Evolutionary conservation across 2,113 vertebrate genomes (phyloP).

Genomic region (Meleagris gallopavo): DNA sequence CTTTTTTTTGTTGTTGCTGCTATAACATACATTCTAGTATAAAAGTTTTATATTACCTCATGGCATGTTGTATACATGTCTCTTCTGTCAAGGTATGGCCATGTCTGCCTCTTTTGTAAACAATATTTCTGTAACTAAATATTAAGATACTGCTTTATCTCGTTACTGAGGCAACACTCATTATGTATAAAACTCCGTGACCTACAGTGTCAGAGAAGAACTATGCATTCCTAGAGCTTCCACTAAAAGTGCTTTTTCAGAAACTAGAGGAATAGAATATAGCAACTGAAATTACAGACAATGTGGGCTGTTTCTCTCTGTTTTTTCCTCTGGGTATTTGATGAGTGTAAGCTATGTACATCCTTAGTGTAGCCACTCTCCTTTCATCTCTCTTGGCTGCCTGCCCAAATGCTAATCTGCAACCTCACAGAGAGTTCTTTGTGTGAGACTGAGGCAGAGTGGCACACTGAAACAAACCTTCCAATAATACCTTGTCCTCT

Average conservation of each 20-base stretch:
- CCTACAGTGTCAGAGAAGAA: neutral
- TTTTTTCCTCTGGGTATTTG: neutral
- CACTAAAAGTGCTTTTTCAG: neutral
- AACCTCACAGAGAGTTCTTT: constrained; percentile 66
- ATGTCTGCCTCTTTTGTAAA: neutral
- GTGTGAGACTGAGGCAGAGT: constrained; percentile 12
- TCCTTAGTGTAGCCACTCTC: constrained; percentile 44
- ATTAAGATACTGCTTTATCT: neutral
- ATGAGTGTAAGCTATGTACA: constrained; percentile 54
- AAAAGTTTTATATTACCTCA: neutral
- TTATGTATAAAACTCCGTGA: neutral
- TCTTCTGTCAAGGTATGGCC: neutral
- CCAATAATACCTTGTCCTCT: constrained; percentile 56
- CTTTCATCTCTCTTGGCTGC: constrained; percentile 64
- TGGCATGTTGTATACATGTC: neutral
- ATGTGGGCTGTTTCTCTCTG: neutral
- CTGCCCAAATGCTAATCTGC: constrained; percentile 57
- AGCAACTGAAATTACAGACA: constrained; percentile 7
- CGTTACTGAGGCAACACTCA: neutral
- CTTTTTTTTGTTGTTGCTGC: neutral
- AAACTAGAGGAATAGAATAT: neutral
- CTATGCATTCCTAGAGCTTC: neutral
- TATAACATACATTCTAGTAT: neutral
- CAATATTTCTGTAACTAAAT: neutral
- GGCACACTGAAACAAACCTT: constrained; percentile 51